phyloP scores from a whole-genome alignment of 2,113 vertebrate genomes.

The Poeciliopsis turrubarensis region DNA sequence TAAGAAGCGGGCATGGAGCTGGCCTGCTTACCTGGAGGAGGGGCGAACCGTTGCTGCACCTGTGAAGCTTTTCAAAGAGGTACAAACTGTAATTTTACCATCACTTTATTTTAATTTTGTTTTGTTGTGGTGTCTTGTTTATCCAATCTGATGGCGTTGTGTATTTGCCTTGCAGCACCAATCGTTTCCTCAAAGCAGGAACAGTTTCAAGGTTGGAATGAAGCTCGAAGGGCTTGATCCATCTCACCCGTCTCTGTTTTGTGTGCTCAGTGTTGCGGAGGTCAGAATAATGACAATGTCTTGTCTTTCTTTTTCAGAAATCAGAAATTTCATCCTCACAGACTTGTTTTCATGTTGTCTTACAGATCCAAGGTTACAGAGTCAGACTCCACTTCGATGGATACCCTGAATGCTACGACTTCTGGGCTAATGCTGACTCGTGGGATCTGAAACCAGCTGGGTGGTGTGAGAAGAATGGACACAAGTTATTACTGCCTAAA shows the following conservation, averaged over 20 bases:
- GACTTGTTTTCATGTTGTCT: not conserved
- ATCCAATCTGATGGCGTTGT: not conserved
- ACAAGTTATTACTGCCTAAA: slow-evolving; percentile 89
- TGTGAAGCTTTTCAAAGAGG: slow-evolving; percentile 96
- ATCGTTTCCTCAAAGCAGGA: slow-evolving; percentile 94
- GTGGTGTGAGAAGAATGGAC: slow-evolving; percentile 92
- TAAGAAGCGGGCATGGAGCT: slow-evolving; percentile 96
- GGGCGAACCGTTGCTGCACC: slow-evolving; percentile 90
- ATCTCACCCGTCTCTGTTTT: slow-evolving; percentile 92
- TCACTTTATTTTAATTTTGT: not conserved
- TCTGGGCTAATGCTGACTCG: slow-evolving; percentile 92
- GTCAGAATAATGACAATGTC: slow-evolving; percentile 65
- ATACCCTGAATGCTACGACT: slow-evolving; percentile 91
- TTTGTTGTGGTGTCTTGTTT: not conserved
- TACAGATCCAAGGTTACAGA: slow-evolving; percentile 88
- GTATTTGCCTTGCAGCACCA: slow-evolving; percentile 84
- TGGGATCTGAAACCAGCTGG: slow-evolving; percentile 89
- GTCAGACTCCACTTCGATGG: slow-evolving; percentile 89
- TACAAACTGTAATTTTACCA: slow-evolving; percentile 45
- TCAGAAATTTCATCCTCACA: not conserved
- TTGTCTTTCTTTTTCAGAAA: not conserved
- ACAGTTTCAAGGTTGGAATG: slow-evolving; percentile 96
- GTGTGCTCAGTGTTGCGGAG: slow-evolving; percentile 93
- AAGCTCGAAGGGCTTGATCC: slow-evolving; percentile 96
- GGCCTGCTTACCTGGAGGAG: slow-evolving; percentile 94